Evolutionary conservation across 1,140 invertebrate genomes (phyloP), one percentile per base, ranked within the genome.

Genomic region (Rhyacophila brunnea): DNA sequence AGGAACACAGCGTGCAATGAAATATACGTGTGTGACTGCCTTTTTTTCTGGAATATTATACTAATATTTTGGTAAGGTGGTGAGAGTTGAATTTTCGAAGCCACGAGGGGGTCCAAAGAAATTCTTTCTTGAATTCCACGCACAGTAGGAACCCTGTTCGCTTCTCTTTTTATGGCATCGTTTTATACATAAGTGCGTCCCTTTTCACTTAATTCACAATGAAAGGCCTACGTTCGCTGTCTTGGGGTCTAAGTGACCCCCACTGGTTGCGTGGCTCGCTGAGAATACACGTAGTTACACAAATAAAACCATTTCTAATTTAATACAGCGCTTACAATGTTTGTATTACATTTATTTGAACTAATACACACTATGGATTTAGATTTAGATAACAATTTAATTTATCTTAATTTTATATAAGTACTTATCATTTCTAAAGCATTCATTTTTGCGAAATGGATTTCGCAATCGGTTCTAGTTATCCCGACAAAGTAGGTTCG

Each of bases 201-300:
- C 54, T 51, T 36, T 58, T 20, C 49, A 40, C 44, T 50, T 45
- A 57, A 47, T 47, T 61, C 59, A 56, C 59, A 57, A 51, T 54
- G 48, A 48, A 45, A 34, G 67, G 65, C 66, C 68, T 68, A 73
- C 69, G 68, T 49, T 10, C 18, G 20, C 40, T 44, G 51, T 53
- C 51, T 42, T 14, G 59, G 23, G 70, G 61, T 68, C 66, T 67
- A 74, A 72, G 70, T 72, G 72, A 71, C 71, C 67, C 70, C 68
- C 53, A 69, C 68, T 64, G 60, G 14, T 51, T 13, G 10, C 20
- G 9, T 42, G 53, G 50, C 51, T 55, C 59, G 59, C 10, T 15
- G 45, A 28, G 23, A 28, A 28, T 28, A 28, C 23, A 28, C 23
- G 9, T 28, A 28, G 23, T 28, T 28, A 9, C 3, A 28, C 23